phyloP scores from a whole-genome alignment of 1,140 invertebrate genomes.

The Potamilus streckersoni region DNA sequence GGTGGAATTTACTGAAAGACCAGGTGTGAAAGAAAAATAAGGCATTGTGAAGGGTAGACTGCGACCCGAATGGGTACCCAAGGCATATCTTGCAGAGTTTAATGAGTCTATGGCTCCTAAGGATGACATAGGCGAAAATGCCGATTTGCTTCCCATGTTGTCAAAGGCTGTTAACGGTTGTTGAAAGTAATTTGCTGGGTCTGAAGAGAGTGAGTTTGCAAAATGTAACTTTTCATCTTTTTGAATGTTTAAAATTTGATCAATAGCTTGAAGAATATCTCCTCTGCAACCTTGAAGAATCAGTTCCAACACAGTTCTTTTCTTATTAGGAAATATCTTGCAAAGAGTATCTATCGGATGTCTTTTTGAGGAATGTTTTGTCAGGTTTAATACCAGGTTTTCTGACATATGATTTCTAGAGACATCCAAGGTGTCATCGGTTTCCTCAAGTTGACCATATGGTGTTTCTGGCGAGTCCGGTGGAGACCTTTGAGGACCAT shows the following conservation, averaged over 20 bases:
- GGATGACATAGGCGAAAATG: conserved; percentile 28
- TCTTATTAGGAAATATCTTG: conserved; percentile 86
- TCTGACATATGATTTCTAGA: conserved; percentile 7
- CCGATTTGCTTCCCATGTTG: conserved; percentile 21
- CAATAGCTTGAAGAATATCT: conserved; percentile 91
- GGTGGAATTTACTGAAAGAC: conserved; percentile 18
- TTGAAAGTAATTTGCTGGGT: no score
- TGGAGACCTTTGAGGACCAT: no score
- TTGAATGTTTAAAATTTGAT: conserved; percentile 71
- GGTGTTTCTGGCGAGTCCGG: no score
- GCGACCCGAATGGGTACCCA: conserved; percentile 14
- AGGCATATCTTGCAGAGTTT: conserved; percentile 24
- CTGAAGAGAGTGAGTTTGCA: neutral
- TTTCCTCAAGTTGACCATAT: no score
- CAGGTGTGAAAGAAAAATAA: conserved; percentile 20
- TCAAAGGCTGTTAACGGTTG: no score
- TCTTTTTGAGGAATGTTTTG: conserved; percentile 2
- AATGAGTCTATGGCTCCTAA: conserved; percentile 19
- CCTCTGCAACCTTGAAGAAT: conserved; percentile 80
- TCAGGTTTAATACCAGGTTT: conserved; percentile 29
- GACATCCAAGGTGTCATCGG: no score
- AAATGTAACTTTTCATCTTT: conserved; percentile 23
- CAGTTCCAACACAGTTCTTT: conserved; percentile 85
- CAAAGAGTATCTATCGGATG: conserved; percentile 80
- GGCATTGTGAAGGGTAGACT: conserved; percentile 25